Base-by-base conservation (phyloP, 2,797 vertebrate genomes). In the Schizothorax lantsangensis region DNA sequence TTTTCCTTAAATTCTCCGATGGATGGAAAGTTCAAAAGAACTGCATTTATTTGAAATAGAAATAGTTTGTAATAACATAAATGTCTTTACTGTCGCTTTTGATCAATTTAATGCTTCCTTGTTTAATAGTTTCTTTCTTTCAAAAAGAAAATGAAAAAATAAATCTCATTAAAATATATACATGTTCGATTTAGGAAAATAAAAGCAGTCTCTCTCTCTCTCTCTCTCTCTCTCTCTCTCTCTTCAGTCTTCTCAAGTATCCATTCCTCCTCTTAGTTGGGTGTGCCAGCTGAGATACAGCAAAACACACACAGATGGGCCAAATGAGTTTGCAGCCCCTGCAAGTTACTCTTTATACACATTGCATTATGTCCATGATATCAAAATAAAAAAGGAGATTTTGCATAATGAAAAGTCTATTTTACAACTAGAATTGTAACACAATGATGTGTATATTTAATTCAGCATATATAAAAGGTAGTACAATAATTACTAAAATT, bases 151-250 rank as follows among this genome's bases (percentile, higher is more conserved):
- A 57, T 14, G 0, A 6, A 14, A 64, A 64, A 6, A 15, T 2
- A 30, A 30, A 59, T 59, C 54, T 5, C 12, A 64, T 14, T 30
- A 64, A 66, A 66, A 33, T 33, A 33, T 14, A 33, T 66, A 30
- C 26, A 30, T 30, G 26, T 66, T 33, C 7, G 62, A 33, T 66
- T 66, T 3, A 33, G 75, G 21, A 19, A 77, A 89, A 75, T 9
- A 84, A 72, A 38, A 59, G 62, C 4, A n/a, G 19, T 71, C 57
- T 89, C 79, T n/a, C 43, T 54, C 26, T 74, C 81, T 81, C 49
- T 71, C 23, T 66, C 57, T 45, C 62, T 43, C 15, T 49, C 3
- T 66, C 71, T 59, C 43, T 52, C 47, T 74, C 9, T 74, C 72
- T 30, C 40, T 19, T 19, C 15, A 33, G 15, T 75, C 75, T 33